Evolutionary conservation across 2,888 invertebrate species (phyloP).

Genomic region (Drosophila algonquin): DNA sequence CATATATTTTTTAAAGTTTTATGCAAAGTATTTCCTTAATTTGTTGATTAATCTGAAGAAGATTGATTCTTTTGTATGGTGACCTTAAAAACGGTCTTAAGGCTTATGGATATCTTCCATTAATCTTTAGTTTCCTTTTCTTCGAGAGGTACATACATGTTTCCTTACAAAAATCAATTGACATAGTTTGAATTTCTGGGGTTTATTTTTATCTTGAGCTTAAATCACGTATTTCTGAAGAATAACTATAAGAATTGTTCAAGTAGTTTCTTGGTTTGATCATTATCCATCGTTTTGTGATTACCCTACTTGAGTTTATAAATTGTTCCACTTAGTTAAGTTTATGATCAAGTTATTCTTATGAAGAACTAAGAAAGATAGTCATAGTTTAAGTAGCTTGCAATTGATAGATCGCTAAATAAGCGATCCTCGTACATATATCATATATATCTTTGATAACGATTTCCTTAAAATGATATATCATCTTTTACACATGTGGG

Average conservation of each 20-base stretch:
- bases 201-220: no score
- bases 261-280: no score
- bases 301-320: constrained; percentile 4
- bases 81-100: not conserved
- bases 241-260: not conserved
- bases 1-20: not conserved
- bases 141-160: no score
- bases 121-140: not conserved
- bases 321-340: not conserved
- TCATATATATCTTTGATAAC: no score
- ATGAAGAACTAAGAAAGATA: not conserved
- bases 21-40: not conserved
- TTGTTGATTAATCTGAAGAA: not conserved
- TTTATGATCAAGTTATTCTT: no score
- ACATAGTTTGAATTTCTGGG: no score
- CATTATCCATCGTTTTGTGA: constrained; percentile 3
- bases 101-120: not conserved
- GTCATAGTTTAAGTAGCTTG: not conserved
- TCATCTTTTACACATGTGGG: constrained; percentile 19
- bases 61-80: not conserved
- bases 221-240: not conserved
- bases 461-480: not conserved
- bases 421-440: no score
- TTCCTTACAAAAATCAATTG: not conserved
- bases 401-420: not conserved